A percentile compares a stretch with the other conserved stretches of the same genome.
phyloP scores from a whole-genome alignment of 2,888 invertebrate species.

The Mechanitis mazaeus region DNA sequence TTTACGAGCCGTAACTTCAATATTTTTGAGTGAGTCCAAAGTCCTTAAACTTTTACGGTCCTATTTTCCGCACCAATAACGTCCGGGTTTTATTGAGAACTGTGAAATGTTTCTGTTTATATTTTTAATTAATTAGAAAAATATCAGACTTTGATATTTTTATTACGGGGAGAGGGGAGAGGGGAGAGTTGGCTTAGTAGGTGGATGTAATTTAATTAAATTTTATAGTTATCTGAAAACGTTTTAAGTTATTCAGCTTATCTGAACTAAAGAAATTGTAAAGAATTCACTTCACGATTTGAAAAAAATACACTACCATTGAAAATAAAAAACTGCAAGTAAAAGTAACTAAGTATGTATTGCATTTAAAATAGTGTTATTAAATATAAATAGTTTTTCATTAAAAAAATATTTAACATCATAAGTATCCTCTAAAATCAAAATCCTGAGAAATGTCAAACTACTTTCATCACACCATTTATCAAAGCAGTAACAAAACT shows the following conservation, averaged over 20 bases:
- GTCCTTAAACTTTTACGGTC: slow-evolving; percentile 71
- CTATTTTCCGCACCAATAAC: slow-evolving; percentile 67
- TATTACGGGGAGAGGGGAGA: neutral
- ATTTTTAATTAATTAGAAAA: slow-evolving; percentile 51
- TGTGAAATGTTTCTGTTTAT: slow-evolving; percentile 50
- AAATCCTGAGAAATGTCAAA: slow-evolving; percentile 46
- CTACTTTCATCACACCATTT: slow-evolving; percentile 60
- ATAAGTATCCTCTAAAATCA: neutral
- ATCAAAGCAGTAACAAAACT: slow-evolving; percentile 48
- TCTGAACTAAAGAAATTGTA: too few species aligned
- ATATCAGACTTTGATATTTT: slow-evolving; percentile 10
- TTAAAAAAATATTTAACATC: neutral
- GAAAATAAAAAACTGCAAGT: too few species aligned
- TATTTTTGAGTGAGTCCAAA: slow-evolving; percentile 73
- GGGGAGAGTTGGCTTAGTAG: neutral
- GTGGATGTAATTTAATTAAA: too few species aligned
- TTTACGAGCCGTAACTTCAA: slow-evolving; percentile 67
- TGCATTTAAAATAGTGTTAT: too few species aligned
- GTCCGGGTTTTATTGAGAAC: slow-evolving; percentile 57
- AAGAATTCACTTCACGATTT: too few species aligned
- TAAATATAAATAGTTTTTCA: too few species aligned
- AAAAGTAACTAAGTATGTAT: too few species aligned
- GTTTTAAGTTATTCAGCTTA: too few species aligned
- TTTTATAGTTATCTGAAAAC: too few species aligned
- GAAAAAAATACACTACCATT: too few species aligned